phyloP scores from a whole-genome alignment of 2,113 vertebrate species.

The Gadus macrocephalus region DNA sequence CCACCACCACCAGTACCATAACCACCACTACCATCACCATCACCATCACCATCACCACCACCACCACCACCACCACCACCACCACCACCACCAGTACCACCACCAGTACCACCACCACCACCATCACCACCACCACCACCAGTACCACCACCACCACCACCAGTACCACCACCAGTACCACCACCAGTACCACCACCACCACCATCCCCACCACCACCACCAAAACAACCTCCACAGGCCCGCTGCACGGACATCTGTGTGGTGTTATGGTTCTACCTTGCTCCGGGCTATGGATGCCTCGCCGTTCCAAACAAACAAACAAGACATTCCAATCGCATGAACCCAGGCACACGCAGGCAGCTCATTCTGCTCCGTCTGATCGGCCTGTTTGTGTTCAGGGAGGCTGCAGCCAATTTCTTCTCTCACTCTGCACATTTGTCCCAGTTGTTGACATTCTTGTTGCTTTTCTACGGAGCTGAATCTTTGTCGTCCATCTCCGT shows the following conservation, averaged over 20 bases:
- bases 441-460: constrained; percentile 4
- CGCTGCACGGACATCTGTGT: constrained; percentile 58
- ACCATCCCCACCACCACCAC: background rate
- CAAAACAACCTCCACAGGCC: background rate
- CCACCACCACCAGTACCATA: too few relatives aligned
- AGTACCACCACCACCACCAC: too few relatives aligned
- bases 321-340: constrained; percentile 4
- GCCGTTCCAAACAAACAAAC: constrained; percentile 33
- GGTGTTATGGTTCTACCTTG: constrained; percentile 64
- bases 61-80: too few relatives aligned
- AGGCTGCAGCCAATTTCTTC: background rate
- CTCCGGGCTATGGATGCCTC: constrained; percentile 54
- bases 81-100: background rate
- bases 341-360: constrained; percentile 13
- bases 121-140: too few relatives aligned
- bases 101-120: background rate
- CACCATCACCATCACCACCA: too few relatives aligned
- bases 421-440: background rate
- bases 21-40: too few relatives aligned
- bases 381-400: background rate
- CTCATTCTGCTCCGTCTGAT: background rate
- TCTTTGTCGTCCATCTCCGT: constrained; percentile 21
- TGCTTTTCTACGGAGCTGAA: constrained; percentile 8
- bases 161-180: too few relatives aligned
- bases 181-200: too few relatives aligned